Base-by-base conservation (phyloP, 2,113 vertebrate species). In the Atherinomorus stipes region DNA sequence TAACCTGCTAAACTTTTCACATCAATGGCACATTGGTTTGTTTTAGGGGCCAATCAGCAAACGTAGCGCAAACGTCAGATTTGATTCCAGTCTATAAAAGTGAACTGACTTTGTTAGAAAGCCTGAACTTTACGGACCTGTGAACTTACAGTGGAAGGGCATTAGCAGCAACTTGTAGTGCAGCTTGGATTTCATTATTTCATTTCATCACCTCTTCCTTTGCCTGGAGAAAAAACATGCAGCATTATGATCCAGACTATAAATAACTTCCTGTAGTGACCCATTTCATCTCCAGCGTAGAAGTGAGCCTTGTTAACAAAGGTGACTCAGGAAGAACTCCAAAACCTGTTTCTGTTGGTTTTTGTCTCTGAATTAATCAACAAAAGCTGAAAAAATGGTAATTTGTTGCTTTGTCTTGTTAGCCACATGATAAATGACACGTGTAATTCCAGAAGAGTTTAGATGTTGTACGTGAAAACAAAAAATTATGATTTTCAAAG, bases 201-300 rank as follows among this genome's bases (percentile, higher is more conserved):
- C 28, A 60, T 58, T 78, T 79, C 85, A 83, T 87, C 62, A 19
- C 42, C 72, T 74, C 59, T 44, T 13, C 42, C 64, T 64, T 64
- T 6, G 78, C 60, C 76, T 7, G 54, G 53, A 81, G 76, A 65
- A 60, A 74, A 68, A 59, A 3, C 7, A 68, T 67, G 49, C 64
- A 34, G 67, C 64, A 31, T 62, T 25, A 76, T 3, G 54, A 83
- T 64, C 57, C 0, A 50, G 76, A 71, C 79, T 84, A 78, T 70
- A 81, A 90, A 79, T 85, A 80, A 21, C 26, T 49, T 51, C 56
- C 76, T 40, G 81, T 1, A 50, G 70, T 76, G 81, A 79, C 67
- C 84, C 77, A 70, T 16, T 86, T 80, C 73, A 60, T 76, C 3
- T 5, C 4, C 74, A 62, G 67, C 67, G 11, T 42, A 73, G 53